Conservation (phyloP, 2,113 vertebrate species). For the Megalops atlanticus region DNA sequence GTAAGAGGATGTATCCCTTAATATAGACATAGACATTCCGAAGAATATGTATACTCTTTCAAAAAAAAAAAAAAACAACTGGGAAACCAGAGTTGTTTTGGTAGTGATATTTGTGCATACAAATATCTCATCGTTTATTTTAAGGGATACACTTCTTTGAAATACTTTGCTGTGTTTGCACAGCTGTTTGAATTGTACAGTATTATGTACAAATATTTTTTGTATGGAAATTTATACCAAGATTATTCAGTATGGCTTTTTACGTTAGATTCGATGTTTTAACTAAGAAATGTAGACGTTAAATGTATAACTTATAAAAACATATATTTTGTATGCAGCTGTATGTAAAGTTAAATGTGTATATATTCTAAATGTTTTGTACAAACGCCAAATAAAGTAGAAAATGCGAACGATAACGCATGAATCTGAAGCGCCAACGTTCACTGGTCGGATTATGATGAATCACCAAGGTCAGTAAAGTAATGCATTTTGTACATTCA, state of each 20-base stretch:
- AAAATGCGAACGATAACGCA: slow-evolving; percentile 40
- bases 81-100: neutral
- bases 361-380: slow-evolving; percentile 65
- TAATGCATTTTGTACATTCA: no score
- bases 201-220: slow-evolving; percentile 48
- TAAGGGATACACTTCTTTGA: slow-evolving; percentile 36
- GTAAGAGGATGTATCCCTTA: slow-evolving; percentile 45
- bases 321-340: slow-evolving; percentile 52
- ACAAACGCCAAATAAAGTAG: slow-evolving; percentile 72
- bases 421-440: neutral
- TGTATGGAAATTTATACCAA: slow-evolving; percentile 47
- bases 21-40: slow-evolving; percentile 14
- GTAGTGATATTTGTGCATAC: slow-evolving; percentile 1
- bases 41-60: neutral
- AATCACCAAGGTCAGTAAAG: no score
- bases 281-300: slow-evolving; percentile 51
- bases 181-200: slow-evolving; percentile 44
- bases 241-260: slow-evolving; percentile 36
- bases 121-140: slow-evolving; percentile 14
- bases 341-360: slow-evolving; percentile 46
- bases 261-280: slow-evolving; percentile 40
- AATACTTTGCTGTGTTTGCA: slow-evolving; percentile 48
- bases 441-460: no score
- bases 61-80: slow-evolving; percentile 1
- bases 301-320: slow-evolving; percentile 60